These are phyloP conservation scores for Semaprochilodus insignis DNA, from an alignment of 2,797 vertebrate species.

Conservation along the genomic window DNA sequence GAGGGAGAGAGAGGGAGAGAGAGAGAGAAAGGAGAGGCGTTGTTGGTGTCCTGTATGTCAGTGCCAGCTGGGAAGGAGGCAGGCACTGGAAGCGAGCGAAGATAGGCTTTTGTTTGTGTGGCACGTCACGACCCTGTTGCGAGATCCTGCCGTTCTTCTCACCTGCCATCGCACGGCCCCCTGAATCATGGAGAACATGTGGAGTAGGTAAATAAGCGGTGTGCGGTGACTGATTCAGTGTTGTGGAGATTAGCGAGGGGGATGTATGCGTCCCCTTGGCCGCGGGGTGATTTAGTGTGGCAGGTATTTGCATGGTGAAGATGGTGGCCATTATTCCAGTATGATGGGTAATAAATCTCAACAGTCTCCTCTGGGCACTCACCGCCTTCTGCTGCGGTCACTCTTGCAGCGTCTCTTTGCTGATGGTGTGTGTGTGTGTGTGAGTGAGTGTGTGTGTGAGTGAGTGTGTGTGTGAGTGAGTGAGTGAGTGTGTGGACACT, in stretches of 20 bases:
- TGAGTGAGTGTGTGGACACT: neutral
- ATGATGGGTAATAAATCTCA: constrained; percentile 50
- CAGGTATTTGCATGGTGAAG: constrained; percentile 51
- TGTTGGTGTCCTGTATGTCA: neutral
- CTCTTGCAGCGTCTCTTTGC: constrained; percentile 33
- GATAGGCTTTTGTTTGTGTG: constrained; percentile 25
- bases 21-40: neutral
- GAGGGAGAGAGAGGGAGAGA: no score
- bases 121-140: neutral
- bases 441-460: neutral
- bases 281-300: constrained; percentile 47
- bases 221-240: constrained; percentile 46
- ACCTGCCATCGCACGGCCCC: constrained; percentile 7
- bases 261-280: constrained; percentile 20
- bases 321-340: constrained; percentile 46
- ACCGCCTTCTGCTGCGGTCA: constrained; percentile 21
- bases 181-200: constrained; percentile 37
- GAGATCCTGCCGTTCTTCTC: neutral
- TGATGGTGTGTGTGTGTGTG: constrained; percentile 4
- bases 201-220: constrained; percentile 42
- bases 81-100: neutral
- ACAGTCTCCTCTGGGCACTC: constrained; percentile 25
- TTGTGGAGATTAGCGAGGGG: constrained; percentile 34
- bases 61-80: constrained; percentile 6
- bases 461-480: constrained; percentile 11